Evolutionary conservation across 2,888 invertebrate species (phyloP), one percentile per base, ranked within the genome.

Genomic region (Caenorhabditis macrosperma): DNA sequence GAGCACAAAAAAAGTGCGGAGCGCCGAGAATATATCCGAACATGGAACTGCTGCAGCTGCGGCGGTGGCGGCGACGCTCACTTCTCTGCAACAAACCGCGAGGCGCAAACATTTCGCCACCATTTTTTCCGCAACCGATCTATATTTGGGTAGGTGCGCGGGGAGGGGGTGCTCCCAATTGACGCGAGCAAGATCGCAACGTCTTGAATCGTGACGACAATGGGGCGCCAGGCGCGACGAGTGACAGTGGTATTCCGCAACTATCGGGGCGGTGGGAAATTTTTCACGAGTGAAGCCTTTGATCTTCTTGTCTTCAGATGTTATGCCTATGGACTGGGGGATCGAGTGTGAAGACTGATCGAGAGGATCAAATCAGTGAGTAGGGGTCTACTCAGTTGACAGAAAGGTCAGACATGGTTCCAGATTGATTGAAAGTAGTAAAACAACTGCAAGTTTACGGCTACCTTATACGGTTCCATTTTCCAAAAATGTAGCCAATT

Each of bases 181-280:
- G 74, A 74, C 64, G 64, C 74, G 57, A 33, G 57, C 30, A 54
- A 46, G 35, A 26, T 30, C 15, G 15, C 61, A 72, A 44, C 72
- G 57, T 64, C 59, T 52, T 50, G 64, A 59, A 74, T 74, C 74
- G 74, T 74, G 74, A 74, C 74, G 74, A 74, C 74, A 74, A 64
- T 59, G 38, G 41, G 74, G 74, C 74, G 74, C 74, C 74, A 64
- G 55, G 38, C 35, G 64, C 54, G 28, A 64, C 28, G 28, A 48
- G 0, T 26, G n/a, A 50, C 24, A 4, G 24, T 9, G 20, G 33
- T 33, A 61, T 54, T 54, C 41, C 26, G 74, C 64, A 74, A 74
- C 64, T 64, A 64, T 60, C 20, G 22, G n/a, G n/a, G n/a, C n/a
- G n/a, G 63, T 48, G 54, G 26, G 61, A 63, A 63, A n/a, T n/a